phyloP scores from a whole-genome alignment of 2,888 invertebrate species.

The Pherbina coryleti region DNA sequence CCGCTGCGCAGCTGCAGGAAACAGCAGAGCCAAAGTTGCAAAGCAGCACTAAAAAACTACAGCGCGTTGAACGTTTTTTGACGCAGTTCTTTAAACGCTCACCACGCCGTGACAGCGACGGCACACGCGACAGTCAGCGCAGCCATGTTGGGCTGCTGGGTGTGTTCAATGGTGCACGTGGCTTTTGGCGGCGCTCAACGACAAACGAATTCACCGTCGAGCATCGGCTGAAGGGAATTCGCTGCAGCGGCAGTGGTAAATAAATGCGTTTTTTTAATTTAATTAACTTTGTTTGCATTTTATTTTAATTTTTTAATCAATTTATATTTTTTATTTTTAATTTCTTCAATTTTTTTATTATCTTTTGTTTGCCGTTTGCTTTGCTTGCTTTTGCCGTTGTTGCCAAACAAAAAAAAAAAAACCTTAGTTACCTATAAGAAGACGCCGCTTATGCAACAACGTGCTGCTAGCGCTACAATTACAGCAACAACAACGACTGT shows the following conservation, averaged over 20 bases:
- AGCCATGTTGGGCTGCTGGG: conserved; percentile 65
- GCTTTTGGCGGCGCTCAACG: conserved; percentile 57
- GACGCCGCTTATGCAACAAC: conserved; percentile 68
- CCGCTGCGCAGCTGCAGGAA: conserved; percentile 12
- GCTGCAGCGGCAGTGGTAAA: conserved; percentile 68
- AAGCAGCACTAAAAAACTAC: conserved; percentile 45
- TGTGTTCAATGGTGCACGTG: conserved; percentile 50
- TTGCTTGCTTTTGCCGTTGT: conserved; percentile 32
- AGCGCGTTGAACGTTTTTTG: conserved; percentile 52
- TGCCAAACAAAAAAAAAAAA: conserved; percentile 18
- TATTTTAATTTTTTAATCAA: conserved; percentile 31
- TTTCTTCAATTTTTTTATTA: conserved; percentile 42
- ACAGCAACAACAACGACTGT: conserved; percentile 45
- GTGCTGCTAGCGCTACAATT: conserved; percentile 36
- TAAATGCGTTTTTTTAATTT: conserved; percentile 43
- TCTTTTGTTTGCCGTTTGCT: conserved; percentile 44
- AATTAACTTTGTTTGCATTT: conserved; percentile 48
- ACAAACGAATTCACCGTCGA: conserved; percentile 55
- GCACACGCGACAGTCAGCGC: conserved; percentile 64
- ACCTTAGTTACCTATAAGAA: conserved; percentile 90
- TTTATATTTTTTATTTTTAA: conserved; percentile 34
- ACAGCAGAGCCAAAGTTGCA: conserved; percentile 30
- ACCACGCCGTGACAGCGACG: conserved; percentile 45
- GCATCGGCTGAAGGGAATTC: conserved; percentile 67
- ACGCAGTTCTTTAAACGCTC: conserved; percentile 58